A percentile compares a stretch with the other conserved stretches of the same genome.
Evolutionary conservation across 2,888 invertebrate species (phyloP).

Genomic region (Pyrrhosoma nymphula): DNA sequence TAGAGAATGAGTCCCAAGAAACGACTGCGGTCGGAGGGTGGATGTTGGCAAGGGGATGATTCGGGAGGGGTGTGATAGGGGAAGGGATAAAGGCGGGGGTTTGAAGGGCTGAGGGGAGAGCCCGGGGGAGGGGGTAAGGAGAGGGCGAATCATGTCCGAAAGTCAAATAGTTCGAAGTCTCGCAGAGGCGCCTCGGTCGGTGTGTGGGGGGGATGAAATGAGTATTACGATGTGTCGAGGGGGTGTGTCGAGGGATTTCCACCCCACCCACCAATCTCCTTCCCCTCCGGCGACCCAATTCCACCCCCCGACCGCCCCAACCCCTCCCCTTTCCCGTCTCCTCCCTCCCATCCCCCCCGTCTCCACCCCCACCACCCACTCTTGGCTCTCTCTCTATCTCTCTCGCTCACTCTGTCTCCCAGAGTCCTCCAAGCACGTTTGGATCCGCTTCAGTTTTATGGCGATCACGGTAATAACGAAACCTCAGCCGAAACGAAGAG

Average conservation of each 20-base stretch:
- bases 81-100: too few species aligned
- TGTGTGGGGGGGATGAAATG: background rate
- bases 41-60: too few species aligned
- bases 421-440: background rate
- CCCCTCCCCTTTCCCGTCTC: background rate
- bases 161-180: background rate
- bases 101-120: background rate
- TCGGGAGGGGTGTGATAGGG: too few species aligned
- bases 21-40: too few species aligned
- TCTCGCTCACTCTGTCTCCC: background rate
- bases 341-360: background rate
- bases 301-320: background rate
- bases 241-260: background rate
- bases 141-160: background rate
- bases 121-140: background rate
- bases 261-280: background rate
- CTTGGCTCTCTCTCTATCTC: background rate
- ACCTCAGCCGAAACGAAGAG: background rate
- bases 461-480: conserved; percentile 3
- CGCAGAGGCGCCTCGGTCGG: background rate
- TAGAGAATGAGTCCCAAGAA: too few species aligned
- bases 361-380: background rate
- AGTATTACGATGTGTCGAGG: background rate
- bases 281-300: background rate
- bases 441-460: background rate